These are phyloP conservation scores for Ectropis crepuscularia DNA, from an alignment of 2,888 invertebrate genomes.

Conservation along the genomic window DNA sequence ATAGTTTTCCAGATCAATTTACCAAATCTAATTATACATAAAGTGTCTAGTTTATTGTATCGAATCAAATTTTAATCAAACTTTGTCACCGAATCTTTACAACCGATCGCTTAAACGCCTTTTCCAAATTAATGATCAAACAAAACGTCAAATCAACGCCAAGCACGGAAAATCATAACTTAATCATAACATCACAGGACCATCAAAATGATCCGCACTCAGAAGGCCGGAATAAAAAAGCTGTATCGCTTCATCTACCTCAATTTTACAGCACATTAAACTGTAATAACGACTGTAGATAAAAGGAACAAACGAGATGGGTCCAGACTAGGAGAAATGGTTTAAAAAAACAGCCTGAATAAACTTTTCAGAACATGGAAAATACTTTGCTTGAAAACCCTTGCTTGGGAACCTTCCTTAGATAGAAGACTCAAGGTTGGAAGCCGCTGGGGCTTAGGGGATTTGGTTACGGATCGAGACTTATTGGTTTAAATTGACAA, in stretches of 20 bases:
- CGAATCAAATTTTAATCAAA: no score
- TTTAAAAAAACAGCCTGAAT: slow-evolving; percentile 46
- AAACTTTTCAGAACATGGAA: slow-evolving; percentile 52
- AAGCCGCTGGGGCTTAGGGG: slow-evolving; percentile 36
- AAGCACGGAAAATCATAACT: slow-evolving; percentile 1
- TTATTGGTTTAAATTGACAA: slow-evolving; percentile 18
- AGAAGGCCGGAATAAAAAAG: slow-evolving; percentile 25
- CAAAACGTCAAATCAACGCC: slow-evolving; percentile 3
- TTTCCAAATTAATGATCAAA: background rate
- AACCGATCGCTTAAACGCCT: background rate
- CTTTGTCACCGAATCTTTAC: no score
- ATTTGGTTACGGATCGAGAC: slow-evolving; percentile 26
- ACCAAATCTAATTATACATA: background rate
- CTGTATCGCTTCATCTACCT: slow-evolving; percentile 39
- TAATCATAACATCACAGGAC: slow-evolving; percentile 2
- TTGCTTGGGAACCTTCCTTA: slow-evolving; percentile 40
- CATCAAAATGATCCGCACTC: slow-evolving; percentile 8
- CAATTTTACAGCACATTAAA: slow-evolving; percentile 56
- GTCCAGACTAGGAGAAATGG: slow-evolving; percentile 41
- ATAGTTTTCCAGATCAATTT: no score
- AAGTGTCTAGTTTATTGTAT: background rate
- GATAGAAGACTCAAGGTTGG: slow-evolving; percentile 35
- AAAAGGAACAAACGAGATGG: slow-evolving; percentile 50
- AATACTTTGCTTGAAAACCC: slow-evolving; percentile 50
- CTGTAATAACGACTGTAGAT: slow-evolving; percentile 53